Conservation (phyloP, 2,888 invertebrate genomes). For the Andrena chrysosceles region DNA sequence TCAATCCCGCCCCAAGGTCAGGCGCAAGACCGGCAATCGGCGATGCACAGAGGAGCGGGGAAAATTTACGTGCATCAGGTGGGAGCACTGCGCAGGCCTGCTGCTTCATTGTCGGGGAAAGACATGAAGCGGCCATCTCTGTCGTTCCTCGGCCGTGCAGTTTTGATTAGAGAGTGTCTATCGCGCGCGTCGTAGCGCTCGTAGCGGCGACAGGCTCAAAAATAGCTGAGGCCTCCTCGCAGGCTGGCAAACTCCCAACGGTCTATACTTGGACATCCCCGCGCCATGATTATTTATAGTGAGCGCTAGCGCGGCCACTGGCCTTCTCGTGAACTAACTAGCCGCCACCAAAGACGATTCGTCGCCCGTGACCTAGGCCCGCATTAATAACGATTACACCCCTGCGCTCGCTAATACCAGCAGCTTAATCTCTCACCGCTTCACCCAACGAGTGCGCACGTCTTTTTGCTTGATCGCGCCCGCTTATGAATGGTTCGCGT, state of each 20-base stretch:
- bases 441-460: not conserved
- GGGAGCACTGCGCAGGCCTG: constrained; percentile 23
- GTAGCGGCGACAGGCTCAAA: constrained; percentile 82
- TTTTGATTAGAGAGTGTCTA: constrained; percentile 74
- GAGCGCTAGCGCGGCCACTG: constrained; percentile 86
- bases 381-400: constrained; percentile 82
- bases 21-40: constrained; percentile 44
- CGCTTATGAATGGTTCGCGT: not conserved
- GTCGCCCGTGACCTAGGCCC: constrained; percentile 86
- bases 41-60: constrained; percentile 21
- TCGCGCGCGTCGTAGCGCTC: constrained; percentile 75
- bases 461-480: not conserved
- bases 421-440: constrained; percentile 38
- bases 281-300: constrained; percentile 90
- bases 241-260: constrained; percentile 91
- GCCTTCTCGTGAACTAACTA: constrained; percentile 87
- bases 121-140: constrained; percentile 52
- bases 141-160: constrained; percentile 54
- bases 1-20: constrained; percentile 65
- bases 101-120: constrained; percentile 27
- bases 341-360: constrained; percentile 83
- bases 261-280: constrained; percentile 95
- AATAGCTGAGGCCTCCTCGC: constrained; percentile 84
- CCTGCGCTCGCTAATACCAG: constrained; percentile 46
- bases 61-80: constrained; percentile 2